Conservation (phyloP, 1,140 invertebrate species). For the Penaeus japonicus region DNA sequence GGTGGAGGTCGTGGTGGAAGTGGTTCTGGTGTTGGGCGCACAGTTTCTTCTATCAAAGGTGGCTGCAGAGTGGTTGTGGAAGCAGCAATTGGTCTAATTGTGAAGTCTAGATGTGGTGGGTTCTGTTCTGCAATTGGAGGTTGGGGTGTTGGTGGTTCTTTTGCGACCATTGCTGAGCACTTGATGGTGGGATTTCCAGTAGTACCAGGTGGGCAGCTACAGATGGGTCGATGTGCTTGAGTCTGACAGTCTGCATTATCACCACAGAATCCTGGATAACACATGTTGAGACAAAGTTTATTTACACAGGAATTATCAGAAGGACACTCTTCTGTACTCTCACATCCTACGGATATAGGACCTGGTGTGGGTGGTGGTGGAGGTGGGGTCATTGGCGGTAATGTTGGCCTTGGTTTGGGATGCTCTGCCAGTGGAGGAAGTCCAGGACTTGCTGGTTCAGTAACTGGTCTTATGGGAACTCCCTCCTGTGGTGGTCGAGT, state of each 20-base stretch:
- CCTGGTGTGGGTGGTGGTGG: slow-evolving; percentile 80
- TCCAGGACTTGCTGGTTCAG: slow-evolving; percentile 71
- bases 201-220: slow-evolving; percentile 63
- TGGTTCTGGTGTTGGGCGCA: slow-evolving; percentile 6
- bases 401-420: slow-evolving; percentile 68
- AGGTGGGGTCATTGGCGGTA: slow-evolving; percentile 80
- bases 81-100: slow-evolving; percentile 73
- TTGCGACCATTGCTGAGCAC: slow-evolving; percentile 27
- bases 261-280: slow-evolving; percentile 77
- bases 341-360: slow-evolving; percentile 70
- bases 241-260: slow-evolving; percentile 81
- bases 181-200: slow-evolving; percentile 49
- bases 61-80: slow-evolving; percentile 75
- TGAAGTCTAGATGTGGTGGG: slow-evolving; percentile 67
- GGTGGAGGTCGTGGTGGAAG: slow-evolving; percentile 33
- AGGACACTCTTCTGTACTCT: slow-evolving; percentile 59
- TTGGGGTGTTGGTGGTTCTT: background rate
- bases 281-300: slow-evolving; percentile 61
- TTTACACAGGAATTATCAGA: slow-evolving; percentile 62
- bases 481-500: slow-evolving; percentile 76
- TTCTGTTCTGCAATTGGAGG: slow-evolving; percentile 62
- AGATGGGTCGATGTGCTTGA: slow-evolving; percentile 75
- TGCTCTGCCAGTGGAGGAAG: slow-evolving; percentile 74
- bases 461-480: slow-evolving; percentile 78
- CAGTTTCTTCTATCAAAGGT: slow-evolving; percentile 31